Conservation (phyloP, 2,888 invertebrate genomes). For the Campoplex nolae region DNA sequence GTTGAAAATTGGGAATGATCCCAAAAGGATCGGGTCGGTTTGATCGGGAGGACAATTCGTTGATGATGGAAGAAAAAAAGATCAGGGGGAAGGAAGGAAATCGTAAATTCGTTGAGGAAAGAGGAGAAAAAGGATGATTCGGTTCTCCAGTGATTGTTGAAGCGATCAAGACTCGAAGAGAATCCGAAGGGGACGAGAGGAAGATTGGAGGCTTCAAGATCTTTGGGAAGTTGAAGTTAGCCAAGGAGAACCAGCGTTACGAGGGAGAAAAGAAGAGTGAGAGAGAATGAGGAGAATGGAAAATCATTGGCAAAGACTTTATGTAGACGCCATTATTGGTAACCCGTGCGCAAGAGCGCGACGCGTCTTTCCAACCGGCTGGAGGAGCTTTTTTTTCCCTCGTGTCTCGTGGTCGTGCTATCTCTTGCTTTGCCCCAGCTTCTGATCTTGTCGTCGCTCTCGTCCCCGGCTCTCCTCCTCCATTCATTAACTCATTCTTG, state of each 20-base stretch:
- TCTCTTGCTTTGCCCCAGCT: constrained; percentile 32
- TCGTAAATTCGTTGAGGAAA: constrained; percentile 69
- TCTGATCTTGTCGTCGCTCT: constrained; percentile 44
- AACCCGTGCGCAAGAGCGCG: constrained; percentile 46
- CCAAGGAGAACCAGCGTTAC: constrained; percentile 44
- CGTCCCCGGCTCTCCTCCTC: constrained; percentile 62
- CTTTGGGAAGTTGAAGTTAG: constrained; percentile 55
- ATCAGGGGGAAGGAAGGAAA: constrained; percentile 55
- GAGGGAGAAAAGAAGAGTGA: constrained; percentile 35
- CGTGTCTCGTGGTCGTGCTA: constrained; percentile 31
- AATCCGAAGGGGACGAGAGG: neutral
- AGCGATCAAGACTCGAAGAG: constrained; percentile 25
- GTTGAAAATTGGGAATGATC: constrained; percentile 33
- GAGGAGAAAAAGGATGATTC: constrained; percentile 56
- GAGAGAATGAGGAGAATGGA: constrained; percentile 43
- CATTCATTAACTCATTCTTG: constrained; percentile 79
- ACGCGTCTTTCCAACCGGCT: constrained; percentile 69
- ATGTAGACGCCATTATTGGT: constrained; percentile 44
- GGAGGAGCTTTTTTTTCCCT: constrained; percentile 72
- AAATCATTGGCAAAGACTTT: constrained; percentile 51
- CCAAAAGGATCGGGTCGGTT: constrained; percentile 20
- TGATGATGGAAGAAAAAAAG: constrained; percentile 22
- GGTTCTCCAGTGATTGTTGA: constrained; percentile 37
- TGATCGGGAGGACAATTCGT: constrained; percentile 6
- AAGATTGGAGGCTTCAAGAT: constrained; percentile 39